These are phyloP conservation scores for Eidolon helvum DNA, from an alignment of 2,113 vertebrate species.

Conservation along the genomic window DNA sequence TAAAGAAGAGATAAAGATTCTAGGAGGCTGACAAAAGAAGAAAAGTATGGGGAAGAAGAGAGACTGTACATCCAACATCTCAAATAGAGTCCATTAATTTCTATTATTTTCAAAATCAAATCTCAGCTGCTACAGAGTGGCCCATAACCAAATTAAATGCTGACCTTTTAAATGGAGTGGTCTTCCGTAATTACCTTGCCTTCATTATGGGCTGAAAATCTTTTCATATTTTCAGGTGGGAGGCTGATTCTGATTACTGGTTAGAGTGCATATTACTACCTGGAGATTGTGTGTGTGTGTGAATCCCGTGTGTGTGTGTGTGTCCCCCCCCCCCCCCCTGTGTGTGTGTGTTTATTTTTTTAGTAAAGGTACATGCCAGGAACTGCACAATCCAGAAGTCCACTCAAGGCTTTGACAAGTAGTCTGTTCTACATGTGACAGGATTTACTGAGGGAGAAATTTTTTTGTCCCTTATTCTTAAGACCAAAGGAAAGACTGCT, in stretches of 20 bases:
- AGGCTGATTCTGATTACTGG: conserved; percentile 7
- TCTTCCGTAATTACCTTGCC: background rate
- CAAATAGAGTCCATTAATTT: background rate
- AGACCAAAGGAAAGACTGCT: conserved; percentile 15
- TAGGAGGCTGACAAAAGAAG: background rate
- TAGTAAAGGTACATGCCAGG: background rate
- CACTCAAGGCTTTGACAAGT: conserved; percentile 20
- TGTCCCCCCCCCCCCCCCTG: too few relatives aligned
- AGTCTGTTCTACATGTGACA: conserved; percentile 38
- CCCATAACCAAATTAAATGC: background rate
- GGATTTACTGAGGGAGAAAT: background rate
- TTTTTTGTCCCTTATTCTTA: background rate
- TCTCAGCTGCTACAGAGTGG: background rate
- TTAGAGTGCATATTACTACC: conserved; percentile 13
- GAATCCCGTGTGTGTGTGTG: background rate
- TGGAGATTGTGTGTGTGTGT: background rate
- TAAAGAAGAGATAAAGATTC: background rate
- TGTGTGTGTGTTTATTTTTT: background rate
- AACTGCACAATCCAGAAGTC: background rate
- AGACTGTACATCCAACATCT: background rate
- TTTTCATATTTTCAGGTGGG: conserved; percentile 37
- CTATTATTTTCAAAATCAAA: conserved; percentile 9
- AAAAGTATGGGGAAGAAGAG: background rate
- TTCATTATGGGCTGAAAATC: background rate
- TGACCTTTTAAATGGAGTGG: background rate